Conservation (phyloP, 2,113 vertebrate genomes). For the Melanerpes aurifrons region DNA sequence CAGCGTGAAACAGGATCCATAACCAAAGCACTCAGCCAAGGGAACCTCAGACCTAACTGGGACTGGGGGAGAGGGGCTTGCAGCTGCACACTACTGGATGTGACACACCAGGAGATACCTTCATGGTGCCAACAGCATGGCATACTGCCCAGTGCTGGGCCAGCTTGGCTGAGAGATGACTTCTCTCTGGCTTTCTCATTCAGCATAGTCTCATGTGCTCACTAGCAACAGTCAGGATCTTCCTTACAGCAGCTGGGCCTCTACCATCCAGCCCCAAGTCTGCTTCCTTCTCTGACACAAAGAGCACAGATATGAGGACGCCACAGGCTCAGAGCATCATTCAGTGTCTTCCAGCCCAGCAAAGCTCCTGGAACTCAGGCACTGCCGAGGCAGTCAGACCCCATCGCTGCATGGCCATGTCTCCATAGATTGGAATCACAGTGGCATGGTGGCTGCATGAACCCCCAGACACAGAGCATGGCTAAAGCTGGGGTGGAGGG, state of each 20-base stretch:
- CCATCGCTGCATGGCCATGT: rapidly evolving
- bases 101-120: neutral
- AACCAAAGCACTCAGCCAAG: neutral
- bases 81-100: neutral
- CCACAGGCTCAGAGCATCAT: neutral
- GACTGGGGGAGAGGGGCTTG: neutral
- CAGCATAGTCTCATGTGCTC: rapidly evolving
- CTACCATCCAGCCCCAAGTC: neutral
- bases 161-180: neutral
- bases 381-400: neutral
- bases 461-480: neutral
- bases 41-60: neutral
- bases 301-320: neutral
- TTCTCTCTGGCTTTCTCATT: neutral
- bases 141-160: neutral
- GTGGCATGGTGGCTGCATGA: neutral
- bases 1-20: neutral
- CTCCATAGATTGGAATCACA: neutral
- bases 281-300: neutral
- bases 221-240: rapidly evolving
- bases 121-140: neutral
- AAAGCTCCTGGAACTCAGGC: neutral
- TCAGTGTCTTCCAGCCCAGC: neutral
- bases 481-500: neutral
- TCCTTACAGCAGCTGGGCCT: too few relatives aligned